phyloP scores from a whole-genome alignment of 2,797 vertebrate species.

The Cichlasoma orientale region DNA sequence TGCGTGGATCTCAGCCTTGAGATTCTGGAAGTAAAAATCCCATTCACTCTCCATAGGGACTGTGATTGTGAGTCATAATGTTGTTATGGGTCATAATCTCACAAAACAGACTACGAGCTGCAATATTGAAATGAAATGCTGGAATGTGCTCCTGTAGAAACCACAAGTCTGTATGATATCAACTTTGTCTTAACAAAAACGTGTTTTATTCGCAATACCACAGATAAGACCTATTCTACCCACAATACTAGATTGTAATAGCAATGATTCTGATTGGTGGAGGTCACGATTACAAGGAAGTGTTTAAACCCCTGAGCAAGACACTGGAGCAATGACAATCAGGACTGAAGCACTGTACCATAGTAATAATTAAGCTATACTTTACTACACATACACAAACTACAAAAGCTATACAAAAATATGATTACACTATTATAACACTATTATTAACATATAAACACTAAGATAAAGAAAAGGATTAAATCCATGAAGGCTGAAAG shows the following conservation, averaged over 20 bases:
- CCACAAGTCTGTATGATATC: neutral
- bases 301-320: too few relatives aligned
- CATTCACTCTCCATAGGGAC: neutral
- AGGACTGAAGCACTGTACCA: too few relatives aligned
- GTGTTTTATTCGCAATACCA: neutral
- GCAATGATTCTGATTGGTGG: neutral
- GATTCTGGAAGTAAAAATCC: neutral
- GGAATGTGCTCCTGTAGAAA: neutral
- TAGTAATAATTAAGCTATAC: too few relatives aligned
- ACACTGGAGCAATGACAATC: too few relatives aligned
- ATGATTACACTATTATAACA: neutral
- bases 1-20: neutral
- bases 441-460: neutral
- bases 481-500: neutral
- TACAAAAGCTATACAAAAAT: neutral
- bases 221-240: neutral
- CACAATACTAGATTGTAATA: neutral
- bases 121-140: neutral
- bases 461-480: neutral
- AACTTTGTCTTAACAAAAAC: neutral
- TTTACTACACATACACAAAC: too few relatives aligned
- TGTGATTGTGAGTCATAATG: neutral
- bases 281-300: too few relatives aligned
- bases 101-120: neutral
- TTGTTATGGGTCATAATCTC: neutral